Percentiles rank a stretch among this genome's conserved stretches.
Conservation (phyloP, 1,140 invertebrate species). For the Microvelia longipes region DNA sequence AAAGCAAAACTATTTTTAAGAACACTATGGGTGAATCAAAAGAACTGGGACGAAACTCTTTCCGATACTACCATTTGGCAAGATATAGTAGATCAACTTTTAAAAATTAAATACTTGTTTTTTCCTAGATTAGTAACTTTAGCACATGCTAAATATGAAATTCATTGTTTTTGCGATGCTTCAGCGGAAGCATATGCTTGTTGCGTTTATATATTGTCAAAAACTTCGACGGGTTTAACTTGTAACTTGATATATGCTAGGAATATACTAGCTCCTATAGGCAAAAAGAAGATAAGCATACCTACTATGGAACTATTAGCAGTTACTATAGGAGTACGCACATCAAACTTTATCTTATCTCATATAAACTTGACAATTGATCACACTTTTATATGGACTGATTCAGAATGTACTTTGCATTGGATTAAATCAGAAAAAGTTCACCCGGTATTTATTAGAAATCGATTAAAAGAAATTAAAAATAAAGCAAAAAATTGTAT, state of each 20-base stretch:
- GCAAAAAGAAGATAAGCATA: neutral
- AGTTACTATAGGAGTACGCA: neutral
- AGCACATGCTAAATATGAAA: neutral
- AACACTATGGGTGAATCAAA: neutral
- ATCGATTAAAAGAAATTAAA: neutral
- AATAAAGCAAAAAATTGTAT: neutral
- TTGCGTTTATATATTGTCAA: neutral
- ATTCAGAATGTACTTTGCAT: neutral
- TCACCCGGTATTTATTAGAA: neutral
- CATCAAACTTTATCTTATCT: neutral
- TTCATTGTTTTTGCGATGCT: too few species aligned
- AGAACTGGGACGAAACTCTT: neutral
- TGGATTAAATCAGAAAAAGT: neutral
- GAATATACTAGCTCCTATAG: neutral
- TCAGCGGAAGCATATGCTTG: neutral
- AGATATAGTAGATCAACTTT: neutral
- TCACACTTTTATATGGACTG: neutral
- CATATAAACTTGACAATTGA: neutral
- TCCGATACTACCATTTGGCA: neutral
- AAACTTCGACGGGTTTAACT: neutral
- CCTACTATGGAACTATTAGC: neutral
- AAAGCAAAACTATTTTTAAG: neutral
- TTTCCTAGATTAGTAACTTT: neutral
- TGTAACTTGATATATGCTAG: neutral
- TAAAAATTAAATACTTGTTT: neutral